phyloP scores from a whole-genome alignment of 2,888 invertebrate species.

The Caenorhabditis sp. region DNA sequence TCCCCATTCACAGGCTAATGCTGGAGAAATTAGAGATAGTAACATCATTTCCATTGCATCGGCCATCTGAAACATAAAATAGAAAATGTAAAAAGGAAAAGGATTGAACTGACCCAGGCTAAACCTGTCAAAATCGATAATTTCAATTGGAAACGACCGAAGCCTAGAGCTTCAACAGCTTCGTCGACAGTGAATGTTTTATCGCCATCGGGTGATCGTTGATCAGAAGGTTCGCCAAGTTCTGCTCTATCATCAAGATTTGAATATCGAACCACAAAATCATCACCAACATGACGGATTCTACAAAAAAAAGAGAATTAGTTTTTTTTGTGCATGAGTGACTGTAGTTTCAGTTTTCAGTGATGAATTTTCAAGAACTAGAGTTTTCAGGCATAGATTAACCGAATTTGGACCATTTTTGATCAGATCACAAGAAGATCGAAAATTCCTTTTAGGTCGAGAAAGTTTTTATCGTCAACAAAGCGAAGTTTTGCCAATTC shows the following conservation, averaged over 20 bases:
- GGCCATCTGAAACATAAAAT: constrained; percentile 86
- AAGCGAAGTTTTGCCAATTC: too few species aligned
- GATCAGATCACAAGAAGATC: too few species aligned
- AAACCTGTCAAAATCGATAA: constrained; percentile 74
- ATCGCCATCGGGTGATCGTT: constrained; percentile 28
- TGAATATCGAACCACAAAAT: constrained; percentile 53
- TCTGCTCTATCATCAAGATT: constrained; percentile 49
- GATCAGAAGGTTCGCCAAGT: constrained; percentile 39
- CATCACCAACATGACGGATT: constrained; percentile 55
- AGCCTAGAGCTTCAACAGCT: constrained; percentile 74
- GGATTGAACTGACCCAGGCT: constrained; percentile 74
- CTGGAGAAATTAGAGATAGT: constrained; percentile 88
- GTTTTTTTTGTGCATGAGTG: constrained; percentile 3
- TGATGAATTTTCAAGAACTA: too few species aligned
- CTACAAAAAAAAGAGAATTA: constrained; percentile 18
- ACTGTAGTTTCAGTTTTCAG: too few species aligned
- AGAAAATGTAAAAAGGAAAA: too few species aligned
- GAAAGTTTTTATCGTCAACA: too few species aligned
- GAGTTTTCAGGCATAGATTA: too few species aligned
- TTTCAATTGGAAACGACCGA: constrained; percentile 74
- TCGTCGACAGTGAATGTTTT: constrained; percentile 73
- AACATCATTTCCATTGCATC: constrained; percentile 99
- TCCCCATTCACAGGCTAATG: constrained; percentile 92
- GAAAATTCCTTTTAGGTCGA: too few species aligned
- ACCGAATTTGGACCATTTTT: too few species aligned